Percentiles rank a stretch among this genome's conserved stretches.
These are phyloP conservation scores for Saiga tatarica DNA, from an alignment of 2,113 vertebrate species.

Conservation along the genomic window DNA sequence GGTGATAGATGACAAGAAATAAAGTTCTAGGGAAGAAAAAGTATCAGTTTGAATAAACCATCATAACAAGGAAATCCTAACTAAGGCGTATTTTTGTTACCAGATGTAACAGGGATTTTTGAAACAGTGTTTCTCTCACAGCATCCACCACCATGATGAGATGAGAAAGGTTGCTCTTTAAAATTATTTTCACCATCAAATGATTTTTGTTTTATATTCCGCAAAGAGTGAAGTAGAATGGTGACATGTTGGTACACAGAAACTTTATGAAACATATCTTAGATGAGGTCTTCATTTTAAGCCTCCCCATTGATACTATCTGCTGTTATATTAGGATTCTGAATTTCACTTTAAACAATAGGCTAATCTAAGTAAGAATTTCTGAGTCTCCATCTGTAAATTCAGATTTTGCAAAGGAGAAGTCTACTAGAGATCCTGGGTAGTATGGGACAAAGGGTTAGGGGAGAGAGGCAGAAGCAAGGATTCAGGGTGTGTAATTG, in stretches of 20 bases:
- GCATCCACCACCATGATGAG: neutral
- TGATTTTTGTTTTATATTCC: neutral
- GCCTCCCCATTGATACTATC: neutral
- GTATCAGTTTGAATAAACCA: neutral
- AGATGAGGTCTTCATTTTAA: slow-evolving; percentile 20
- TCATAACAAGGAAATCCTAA: neutral
- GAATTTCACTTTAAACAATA: neutral
- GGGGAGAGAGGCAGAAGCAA: neutral
- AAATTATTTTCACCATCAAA: neutral
- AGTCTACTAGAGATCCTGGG: neutral
- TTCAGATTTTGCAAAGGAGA: neutral
- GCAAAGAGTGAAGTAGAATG: neutral
- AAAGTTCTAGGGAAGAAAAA: slow-evolving; percentile 24
- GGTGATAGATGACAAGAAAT: slow-evolving; percentile 34
- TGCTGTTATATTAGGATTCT: neutral
- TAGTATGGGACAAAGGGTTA: neutral
- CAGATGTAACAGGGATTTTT: neutral
- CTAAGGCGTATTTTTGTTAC: neutral
- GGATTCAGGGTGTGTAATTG: neutral
- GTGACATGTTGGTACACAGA: neutral
- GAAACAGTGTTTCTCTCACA: neutral
- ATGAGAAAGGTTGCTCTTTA: neutral
- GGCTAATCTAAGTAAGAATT: neutral
- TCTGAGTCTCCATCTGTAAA: neutral
- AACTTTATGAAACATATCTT: neutral